phyloP scores from a whole-genome alignment of 1,140 invertebrate species.

The Saccostrea glomerata region DNA sequence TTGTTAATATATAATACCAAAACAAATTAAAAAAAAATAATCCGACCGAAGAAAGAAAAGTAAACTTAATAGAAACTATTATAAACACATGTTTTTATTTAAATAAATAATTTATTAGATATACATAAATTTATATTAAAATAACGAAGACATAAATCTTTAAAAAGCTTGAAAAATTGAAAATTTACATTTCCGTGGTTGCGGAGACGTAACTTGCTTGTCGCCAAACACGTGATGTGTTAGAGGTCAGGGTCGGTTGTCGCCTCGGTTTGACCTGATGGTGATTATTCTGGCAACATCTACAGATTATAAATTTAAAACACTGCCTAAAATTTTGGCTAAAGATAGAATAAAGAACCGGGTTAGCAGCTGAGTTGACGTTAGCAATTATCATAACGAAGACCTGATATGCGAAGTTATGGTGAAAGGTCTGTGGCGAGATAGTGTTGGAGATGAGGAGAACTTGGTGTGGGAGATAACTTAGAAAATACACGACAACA shows the following conservation, averaged over 20 bases:
- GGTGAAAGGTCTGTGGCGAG: slow-evolving; percentile 68
- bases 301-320: slow-evolving; percentile 60
- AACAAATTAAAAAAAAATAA: too few species aligned
- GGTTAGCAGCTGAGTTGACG: slow-evolving; percentile 78
- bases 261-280: slow-evolving; percentile 33
- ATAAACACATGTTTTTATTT: too few species aligned
- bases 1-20: too few species aligned
- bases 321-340: slow-evolving; percentile 76
- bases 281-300: slow-evolving; percentile 34
- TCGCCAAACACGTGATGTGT: slow-evolving; percentile 44
- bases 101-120: too few species aligned
- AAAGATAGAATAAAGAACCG: slow-evolving; percentile 79
- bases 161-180: background rate
- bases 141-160: background rate
- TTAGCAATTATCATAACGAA: slow-evolving; percentile 78
- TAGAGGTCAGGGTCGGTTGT: slow-evolving; percentile 43
- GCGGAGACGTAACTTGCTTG: slow-evolving; percentile 44
- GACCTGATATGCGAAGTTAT: slow-evolving; percentile 76
- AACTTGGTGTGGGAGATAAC: slow-evolving; percentile 78
- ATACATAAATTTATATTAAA: too few species aligned
- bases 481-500: slow-evolving; percentile 78
- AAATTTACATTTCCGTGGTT: slow-evolving; percentile 34
- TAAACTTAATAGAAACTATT: too few species aligned
- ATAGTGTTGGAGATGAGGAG: slow-evolving; percentile 77
- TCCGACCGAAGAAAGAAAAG: too few species aligned